phyloP scores from a whole-genome alignment of 2,113 vertebrate genomes.

The Platichthys flesus region DNA sequence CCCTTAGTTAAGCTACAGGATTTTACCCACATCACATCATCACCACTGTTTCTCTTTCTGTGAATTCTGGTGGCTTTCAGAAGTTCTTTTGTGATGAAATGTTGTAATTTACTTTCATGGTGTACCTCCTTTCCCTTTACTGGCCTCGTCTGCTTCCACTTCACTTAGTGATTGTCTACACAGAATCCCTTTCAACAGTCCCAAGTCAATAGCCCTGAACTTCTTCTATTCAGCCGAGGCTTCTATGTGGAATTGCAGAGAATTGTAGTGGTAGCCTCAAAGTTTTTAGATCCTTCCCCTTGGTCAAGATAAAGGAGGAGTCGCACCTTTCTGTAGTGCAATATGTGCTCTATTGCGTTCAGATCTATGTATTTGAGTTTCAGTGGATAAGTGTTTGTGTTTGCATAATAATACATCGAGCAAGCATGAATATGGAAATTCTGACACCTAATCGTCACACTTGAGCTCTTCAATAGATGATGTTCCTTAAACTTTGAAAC shows the following conservation, averaged over 20 bases:
- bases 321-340: conserved; percentile 12
- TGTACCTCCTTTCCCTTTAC: conserved; percentile 40
- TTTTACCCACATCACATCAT: conserved; percentile 45
- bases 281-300: conserved; percentile 4
- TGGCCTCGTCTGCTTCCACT: conserved; percentile 52
- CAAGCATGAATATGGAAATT: not conserved
- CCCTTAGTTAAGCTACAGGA: conserved; percentile 33
- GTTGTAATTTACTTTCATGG: conserved; percentile 61
- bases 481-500: too few relatives aligned
- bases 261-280: conserved; percentile 8
- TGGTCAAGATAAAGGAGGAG: conserved; percentile 29
- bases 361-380: not conserved
- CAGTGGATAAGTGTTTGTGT: not conserved
- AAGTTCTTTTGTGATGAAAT: conserved; percentile 65
- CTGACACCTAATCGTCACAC: not conserved
- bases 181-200: conserved; percentile 70
- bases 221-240: conserved; percentile 34
- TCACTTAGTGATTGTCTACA: conserved; percentile 63
- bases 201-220: conserved; percentile 51
- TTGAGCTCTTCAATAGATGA: not conserved
- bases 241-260: conserved; percentile 34
- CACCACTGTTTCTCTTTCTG: conserved; percentile 12
- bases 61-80: conserved; percentile 51
- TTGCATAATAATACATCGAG: not conserved
- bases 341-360: not conserved